A percentile compares a stretch with the other conserved stretches of the same genome.
These are phyloP conservation scores for Cricetomys ansorgei DNA, from an alignment of 2,113 vertebrate species.

Conservation along the genomic window DNA sequence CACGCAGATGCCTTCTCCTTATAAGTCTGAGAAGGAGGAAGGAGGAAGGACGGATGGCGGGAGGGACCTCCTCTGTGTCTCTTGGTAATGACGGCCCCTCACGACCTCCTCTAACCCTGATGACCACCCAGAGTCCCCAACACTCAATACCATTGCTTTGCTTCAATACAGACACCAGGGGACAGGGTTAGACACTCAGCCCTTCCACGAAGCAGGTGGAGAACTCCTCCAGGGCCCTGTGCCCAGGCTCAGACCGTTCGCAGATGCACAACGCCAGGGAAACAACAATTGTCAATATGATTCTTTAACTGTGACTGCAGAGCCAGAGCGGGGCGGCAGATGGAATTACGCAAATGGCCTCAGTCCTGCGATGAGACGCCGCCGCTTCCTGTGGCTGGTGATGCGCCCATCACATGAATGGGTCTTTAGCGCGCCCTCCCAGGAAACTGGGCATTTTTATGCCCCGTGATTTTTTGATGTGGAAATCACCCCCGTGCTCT, in stretches of 20 bases:
- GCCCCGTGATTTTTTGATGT: not conserved
- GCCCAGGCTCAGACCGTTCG: not conserved
- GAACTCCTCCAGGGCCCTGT: not conserved
- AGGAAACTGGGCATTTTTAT: not conserved
- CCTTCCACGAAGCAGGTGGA: not conserved
- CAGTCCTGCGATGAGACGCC: rapidly evolving
- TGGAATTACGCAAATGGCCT: not conserved
- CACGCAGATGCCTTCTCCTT: not conserved
- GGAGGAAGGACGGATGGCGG: rapidly evolving
- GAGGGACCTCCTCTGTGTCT: not conserved
- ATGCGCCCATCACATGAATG: not conserved
- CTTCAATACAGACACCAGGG: not conserved
- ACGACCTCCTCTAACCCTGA: not conserved
- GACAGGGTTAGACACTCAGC: not conserved
- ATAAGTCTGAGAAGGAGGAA: not conserved
- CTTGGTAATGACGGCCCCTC: not conserved
- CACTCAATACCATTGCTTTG: not conserved
- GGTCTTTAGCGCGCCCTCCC: not conserved
- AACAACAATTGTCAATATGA: not conserved
- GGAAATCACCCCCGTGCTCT: conserved; percentile 24
- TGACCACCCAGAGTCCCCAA: not conserved
- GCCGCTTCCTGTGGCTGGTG: too few relatives aligned
- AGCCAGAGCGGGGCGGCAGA: not conserved
- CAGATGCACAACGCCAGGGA: not conserved
- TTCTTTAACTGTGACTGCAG: not conserved